These are phyloP conservation scores for Ibidorhyncha struthersii DNA, from an alignment of 2,113 vertebrate species.

Conservation along the genomic window DNA sequence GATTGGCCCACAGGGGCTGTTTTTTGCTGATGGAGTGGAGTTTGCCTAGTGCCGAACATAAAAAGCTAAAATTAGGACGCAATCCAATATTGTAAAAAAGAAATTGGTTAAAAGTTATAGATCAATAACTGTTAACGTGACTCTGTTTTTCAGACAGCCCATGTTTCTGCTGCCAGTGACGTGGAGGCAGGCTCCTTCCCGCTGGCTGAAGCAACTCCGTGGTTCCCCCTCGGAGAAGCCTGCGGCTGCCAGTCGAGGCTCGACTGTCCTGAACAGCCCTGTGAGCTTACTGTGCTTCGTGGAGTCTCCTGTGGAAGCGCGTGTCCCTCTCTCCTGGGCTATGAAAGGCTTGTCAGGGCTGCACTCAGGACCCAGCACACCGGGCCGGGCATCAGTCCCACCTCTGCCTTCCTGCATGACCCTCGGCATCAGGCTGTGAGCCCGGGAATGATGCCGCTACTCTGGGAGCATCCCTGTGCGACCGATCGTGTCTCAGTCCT, in stretches of 20 bases:
- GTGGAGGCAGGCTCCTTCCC: neutral
- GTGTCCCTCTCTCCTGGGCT: neutral
- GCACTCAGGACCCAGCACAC: neutral
- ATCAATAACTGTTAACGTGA: constrained; percentile 22
- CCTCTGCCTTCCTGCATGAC: neutral
- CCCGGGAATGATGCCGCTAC: neutral
- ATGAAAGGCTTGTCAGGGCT: neutral
- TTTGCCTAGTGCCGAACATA: neutral
- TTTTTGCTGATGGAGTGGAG: constrained; percentile 30
- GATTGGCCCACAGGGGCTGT: neutral
- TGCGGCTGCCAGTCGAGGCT: rapidly evolving
- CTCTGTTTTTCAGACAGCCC: constrained; percentile 25
- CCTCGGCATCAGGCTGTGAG: neutral
- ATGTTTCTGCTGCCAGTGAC: neutral
- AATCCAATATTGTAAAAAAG: constrained; percentile 37
- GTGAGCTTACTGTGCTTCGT: rapidly evolving
- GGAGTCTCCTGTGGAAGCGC: neutral
- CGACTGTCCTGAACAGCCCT: neutral
- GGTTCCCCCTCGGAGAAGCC: neutral
- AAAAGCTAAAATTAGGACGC: constrained; percentile 1
- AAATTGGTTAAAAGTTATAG: constrained; percentile 58
- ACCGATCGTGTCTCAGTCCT: neutral
- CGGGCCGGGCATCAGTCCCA: too few species aligned
- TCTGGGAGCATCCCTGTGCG: neutral
- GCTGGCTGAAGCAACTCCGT: neutral